Base-by-base conservation (phyloP, 2,113 vertebrate genomes). In the Ranitomeya imitator region DNA sequence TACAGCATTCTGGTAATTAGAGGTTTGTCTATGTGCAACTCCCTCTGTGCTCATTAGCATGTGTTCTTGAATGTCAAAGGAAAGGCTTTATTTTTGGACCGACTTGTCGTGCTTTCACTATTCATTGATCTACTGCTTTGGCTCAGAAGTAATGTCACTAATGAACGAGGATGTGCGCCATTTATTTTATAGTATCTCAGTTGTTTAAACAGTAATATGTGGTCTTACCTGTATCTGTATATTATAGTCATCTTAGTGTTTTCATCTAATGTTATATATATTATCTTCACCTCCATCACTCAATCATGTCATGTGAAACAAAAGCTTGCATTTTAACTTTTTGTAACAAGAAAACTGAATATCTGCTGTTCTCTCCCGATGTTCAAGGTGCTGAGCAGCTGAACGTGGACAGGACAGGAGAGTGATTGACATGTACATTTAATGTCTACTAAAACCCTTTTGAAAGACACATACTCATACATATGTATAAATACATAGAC, bases 11-110 rank as follows among this genome's bases (percentile, higher is more conserved):
- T 83, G 37, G 63, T 37, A 83, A 83, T 83, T 83, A 23, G 45
- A 67, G 81, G 45, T 54, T 69, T 45, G 19, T 54, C 81, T 83
- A 54, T 83, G 63, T 83, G 61, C 19, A 67, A 37, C 63, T 83
- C 63, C 60, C 81, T 16, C 45, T 54, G 23, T 83, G 81, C 81
- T 83, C 81, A 83, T 83, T 83, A 83, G 63, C 45, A 69, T 83
- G 81, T 83, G 67, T 63, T 83, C 81, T 69, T 69, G 37, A 83
- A 69, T 83, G 81, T 83, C 81, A 83, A 83, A 31, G 15, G 19
- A 83, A 83, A 52, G 45, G 45, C 8, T 83, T 51, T 67, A 23
- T 52, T 83, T 67, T 83, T 69, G 37, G 60, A 83, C 80, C 81
- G 0, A 11, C 37, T 69, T 67, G 37, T 18, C 54, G 6, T 69